Evolutionary conservation across 2,888 invertebrate species (phyloP).

Genomic region (Hirtodrosophila alboralis): DNA sequence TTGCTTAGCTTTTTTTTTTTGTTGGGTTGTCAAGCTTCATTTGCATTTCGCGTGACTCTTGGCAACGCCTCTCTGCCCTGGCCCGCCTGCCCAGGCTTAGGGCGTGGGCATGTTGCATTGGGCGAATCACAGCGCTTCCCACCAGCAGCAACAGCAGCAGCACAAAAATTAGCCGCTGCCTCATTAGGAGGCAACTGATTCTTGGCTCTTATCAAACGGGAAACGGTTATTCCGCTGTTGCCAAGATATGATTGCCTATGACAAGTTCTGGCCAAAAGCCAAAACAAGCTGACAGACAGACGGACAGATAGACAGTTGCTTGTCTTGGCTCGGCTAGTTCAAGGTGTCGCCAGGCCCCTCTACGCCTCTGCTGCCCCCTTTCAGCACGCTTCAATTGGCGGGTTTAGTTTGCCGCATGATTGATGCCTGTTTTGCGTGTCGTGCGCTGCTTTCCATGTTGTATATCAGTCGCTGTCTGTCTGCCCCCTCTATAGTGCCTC

Average conservation of each 20-base stretch:
- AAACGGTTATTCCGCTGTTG: conserved; percentile 38
- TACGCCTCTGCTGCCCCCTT: not conserved
- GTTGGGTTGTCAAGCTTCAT: conserved; percentile 59
- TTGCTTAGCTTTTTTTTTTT: conserved; percentile 34
- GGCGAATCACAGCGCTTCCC: conserved; percentile 46
- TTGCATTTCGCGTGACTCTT: conserved; percentile 75
- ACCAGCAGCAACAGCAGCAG: conserved; percentile 38
- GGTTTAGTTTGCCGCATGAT: conserved; percentile 75
- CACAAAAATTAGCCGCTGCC: conserved; percentile 65
- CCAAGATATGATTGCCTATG: conserved; percentile 72
- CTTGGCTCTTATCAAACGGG: conserved; percentile 54
- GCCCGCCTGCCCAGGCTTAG: conserved; percentile 10
- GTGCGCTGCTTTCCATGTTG: conserved; percentile 50
- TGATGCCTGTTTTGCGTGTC: conserved; percentile 79
- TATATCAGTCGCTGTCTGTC: conserved; percentile 20
- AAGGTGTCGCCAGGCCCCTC: conserved; percentile 61
- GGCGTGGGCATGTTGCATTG: conserved; percentile 36
- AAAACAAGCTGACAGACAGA: conserved; percentile 13
- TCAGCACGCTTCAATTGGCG: conserved; percentile 56
- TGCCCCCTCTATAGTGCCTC: conserved; percentile 1
- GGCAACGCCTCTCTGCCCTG: conserved; percentile 27
- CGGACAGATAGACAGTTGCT: conserved; percentile 17
- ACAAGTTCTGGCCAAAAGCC: conserved; percentile 56
- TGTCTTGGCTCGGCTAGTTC: conserved; percentile 58
- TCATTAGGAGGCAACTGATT: conserved; percentile 64